A percentile compares a stretch with the other conserved stretches of the same genome.
phyloP scores from a whole-genome alignment of 1,140 invertebrate genomes.

The Phymorhynchus buccinoides region DNA sequence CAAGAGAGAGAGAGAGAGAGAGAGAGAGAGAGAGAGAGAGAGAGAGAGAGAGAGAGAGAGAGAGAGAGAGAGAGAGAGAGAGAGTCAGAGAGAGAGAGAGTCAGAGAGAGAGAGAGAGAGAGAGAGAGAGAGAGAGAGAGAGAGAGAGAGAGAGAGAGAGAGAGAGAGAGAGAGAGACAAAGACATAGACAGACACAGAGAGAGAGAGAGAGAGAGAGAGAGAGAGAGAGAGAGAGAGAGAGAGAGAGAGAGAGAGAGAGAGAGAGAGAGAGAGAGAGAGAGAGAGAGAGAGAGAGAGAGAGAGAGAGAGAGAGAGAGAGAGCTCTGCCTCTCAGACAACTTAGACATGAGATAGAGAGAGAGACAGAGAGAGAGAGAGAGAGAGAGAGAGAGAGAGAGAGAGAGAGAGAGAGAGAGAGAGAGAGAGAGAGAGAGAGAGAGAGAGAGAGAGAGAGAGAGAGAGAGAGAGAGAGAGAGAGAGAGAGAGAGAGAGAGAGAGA shows the following conservation, averaged over 20 bases:
- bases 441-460: not conserved
- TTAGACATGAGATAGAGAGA: not conserved
- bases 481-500: no score
- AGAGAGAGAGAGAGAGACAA: not conserved
- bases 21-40: conserved; percentile 48
- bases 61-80: conserved; percentile 33
- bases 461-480: not conserved
- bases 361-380: not conserved
- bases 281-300: not conserved
- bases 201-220: not conserved
- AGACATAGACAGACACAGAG: not conserved
- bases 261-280: no score
- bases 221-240: not conserved
- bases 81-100: conserved; percentile 14
- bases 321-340: not conserved
- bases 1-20: no score
- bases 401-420: not conserved
- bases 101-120: conserved; percentile 26
- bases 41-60: conserved; percentile 34
- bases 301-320: not conserved
- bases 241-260: not conserved
- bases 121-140: not conserved
- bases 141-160: not conserved
- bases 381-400: not conserved
- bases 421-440: not conserved